A percentile compares a stretch with the other conserved stretches of the same genome.
Evolutionary conservation across 2,888 invertebrate genomes (phyloP).

Genomic region (Chrysotoxum bicinctum): DNA sequence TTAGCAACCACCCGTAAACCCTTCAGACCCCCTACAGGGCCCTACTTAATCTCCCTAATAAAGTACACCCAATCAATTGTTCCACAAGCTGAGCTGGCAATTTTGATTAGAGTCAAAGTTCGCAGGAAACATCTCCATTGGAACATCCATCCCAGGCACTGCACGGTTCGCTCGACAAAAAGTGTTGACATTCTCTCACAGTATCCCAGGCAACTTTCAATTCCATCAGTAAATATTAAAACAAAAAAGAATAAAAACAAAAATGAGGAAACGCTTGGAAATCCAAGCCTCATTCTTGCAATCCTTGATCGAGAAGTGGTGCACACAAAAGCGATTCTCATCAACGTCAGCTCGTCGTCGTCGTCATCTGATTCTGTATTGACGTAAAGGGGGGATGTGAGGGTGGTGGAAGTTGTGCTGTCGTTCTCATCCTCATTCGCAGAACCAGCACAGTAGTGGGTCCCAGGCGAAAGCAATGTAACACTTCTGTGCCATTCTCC

Average conservation of each 20-base stretch:
- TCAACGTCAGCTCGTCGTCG: slow-evolving; percentile 48
- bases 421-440: neutral
- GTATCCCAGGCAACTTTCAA: slow-evolving; percentile 35
- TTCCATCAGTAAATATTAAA: slow-evolving; percentile 41
- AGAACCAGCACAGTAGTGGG: neutral
- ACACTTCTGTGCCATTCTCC: slow-evolving; percentile 41
- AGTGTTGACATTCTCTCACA: slow-evolving; percentile 39
- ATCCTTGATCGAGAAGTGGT: slow-evolving; percentile 49
- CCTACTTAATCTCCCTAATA: slow-evolving; percentile 63
- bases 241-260: neutral
- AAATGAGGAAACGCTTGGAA: slow-evolving; percentile 21
- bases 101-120: slow-evolving; percentile 70
- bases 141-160: slow-evolving; percentile 17
- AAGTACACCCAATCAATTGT: slow-evolving; percentile 70
- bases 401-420: slow-evolving; percentile 7
- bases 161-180: neutral
- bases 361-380: slow-evolving; percentile 27
- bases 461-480: slow-evolving; percentile 33
- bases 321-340: slow-evolving; percentile 52
- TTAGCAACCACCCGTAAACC: too few species aligned
- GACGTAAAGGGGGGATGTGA: neutral
- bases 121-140: slow-evolving; percentile 62
- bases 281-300: slow-evolving; percentile 43
- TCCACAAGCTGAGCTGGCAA: slow-evolving; percentile 65
- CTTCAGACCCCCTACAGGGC: neutral